Evolutionary conservation across 2,113 vertebrate genomes (phyloP).

Genomic region (Coptodon rendalli): DNA sequence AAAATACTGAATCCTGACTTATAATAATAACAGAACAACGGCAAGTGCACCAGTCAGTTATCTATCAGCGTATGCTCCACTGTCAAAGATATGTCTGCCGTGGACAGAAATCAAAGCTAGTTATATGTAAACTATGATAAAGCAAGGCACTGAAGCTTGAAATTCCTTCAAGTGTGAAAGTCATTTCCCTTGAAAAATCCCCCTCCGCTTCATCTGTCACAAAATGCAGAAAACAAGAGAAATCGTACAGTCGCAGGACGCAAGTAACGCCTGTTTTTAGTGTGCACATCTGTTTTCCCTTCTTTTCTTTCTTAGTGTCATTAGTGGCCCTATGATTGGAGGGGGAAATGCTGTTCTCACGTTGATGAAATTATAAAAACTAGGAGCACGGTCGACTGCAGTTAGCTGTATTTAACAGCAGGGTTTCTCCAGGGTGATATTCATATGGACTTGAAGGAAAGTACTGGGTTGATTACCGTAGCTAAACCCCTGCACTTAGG

Average conservation of each 20-base stretch:
- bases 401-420: conserved; percentile 34
- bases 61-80: conserved; percentile 14
- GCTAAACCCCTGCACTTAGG: conserved; percentile 58
- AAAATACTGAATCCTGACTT: not conserved
- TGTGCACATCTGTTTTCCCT: not conserved
- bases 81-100: conserved; percentile 35
- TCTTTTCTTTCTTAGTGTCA: not conserved
- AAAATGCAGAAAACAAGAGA: conserved; percentile 14
- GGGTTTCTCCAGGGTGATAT: conserved; percentile 18
- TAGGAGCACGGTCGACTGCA: conserved; percentile 13
- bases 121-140: conserved; percentile 44
- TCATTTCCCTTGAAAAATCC: conserved; percentile 43
- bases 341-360: not conserved
- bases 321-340: not conserved
- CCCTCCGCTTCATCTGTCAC: conserved; percentile 21
- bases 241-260: not conserved
- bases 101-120: conserved; percentile 31
- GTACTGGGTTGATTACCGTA: conserved; percentile 49
- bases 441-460: conserved; percentile 26
- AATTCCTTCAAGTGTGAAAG: conserved; percentile 50
- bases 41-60: not conserved
- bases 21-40: not conserved
- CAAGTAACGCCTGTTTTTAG: not conserved
- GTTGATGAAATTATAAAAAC: conserved; percentile 25
- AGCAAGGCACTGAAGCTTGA: conserved; percentile 35